Conservation (phyloP, 2,888 invertebrate species). For the Epirrita christyi region DNA sequence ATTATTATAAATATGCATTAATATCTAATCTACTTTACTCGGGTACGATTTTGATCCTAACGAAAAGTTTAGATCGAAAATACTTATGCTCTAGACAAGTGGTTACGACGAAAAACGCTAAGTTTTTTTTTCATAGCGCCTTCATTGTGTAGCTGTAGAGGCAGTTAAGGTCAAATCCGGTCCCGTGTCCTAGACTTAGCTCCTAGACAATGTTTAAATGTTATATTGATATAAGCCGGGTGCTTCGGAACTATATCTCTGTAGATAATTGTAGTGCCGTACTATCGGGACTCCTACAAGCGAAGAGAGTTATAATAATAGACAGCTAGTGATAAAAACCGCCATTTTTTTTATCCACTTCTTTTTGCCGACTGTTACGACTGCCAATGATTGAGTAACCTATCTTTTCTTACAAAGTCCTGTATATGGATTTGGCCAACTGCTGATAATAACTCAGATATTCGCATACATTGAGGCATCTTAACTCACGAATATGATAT, state of each 20-base stretch:
- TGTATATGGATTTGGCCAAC: no score
- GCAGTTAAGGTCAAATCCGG: slow-evolving; percentile 37
- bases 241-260: slow-evolving; percentile 54
- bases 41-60: slow-evolving; percentile 43
- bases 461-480: no score
- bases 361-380: not conserved
- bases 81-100: not conserved
- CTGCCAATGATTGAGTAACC: slow-evolving; percentile 9
- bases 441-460: no score
- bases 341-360: slow-evolving; percentile 6
- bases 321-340: slow-evolving; percentile 9
- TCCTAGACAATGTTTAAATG: slow-evolving; percentile 53
- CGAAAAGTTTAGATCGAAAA: not conserved
- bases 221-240: slow-evolving; percentile 56
- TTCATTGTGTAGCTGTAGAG: not conserved
- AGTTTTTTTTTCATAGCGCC: not conserved
- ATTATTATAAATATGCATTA: slow-evolving; percentile 59
- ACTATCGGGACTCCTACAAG: slow-evolving; percentile 23
- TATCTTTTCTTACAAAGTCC: no score
- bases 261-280: slow-evolving; percentile 20
- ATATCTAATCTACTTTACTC: slow-evolving; percentile 55
- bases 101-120: not conserved
- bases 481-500: no score
- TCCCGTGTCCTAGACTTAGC: slow-evolving; percentile 39
- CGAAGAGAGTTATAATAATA: slow-evolving; percentile 8